Evolutionary conservation across 2,888 invertebrate species (phyloP), one percentile per base, ranked within the genome.

Genomic region (Epistrophe grossulariae): DNA sequence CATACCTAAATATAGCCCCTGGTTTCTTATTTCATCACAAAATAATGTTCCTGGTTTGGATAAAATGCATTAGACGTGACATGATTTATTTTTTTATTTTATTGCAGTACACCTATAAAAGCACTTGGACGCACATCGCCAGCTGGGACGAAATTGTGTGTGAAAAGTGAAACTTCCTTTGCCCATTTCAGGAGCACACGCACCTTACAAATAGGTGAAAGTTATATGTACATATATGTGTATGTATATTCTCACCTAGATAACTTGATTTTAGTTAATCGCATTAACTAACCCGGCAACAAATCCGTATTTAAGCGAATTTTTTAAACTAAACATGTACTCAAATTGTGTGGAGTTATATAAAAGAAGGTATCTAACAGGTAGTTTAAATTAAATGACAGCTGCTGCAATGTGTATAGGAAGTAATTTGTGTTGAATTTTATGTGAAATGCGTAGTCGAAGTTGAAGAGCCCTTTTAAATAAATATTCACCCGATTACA

Each of bases 141-240:
- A 45, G 28, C 31, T 72, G 66, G 3, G 59, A 68, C n/a, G n/a
- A 72, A 71, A 31, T 64, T 71, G 48, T 59, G 48, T 59, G 43
- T 35, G 19, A 72, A 82, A 82, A 82, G 66, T 78, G 82, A 78
- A 72, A 78, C 60, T 52, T 68, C 50, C 73, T 64, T 43, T 40
- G 62, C 70, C 73, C 79, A 79, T 79, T 83, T 70, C 9, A 19
- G 52, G 35, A 60, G 59, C 40, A 73, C 59, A 73, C 31, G 24
- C 60, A 66, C 72, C 50, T 50, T 62, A 48, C 55, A 40, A 52
- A 31, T 38, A 45, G 62, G 79, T 72, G 84, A 84, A 84, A 84
- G 84, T 80, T 72, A 76, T 76, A 24, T 24, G 24, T n/a, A n/a
- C n/a, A n/a, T n/a, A n/a, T n/a, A n/a, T n/a, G 3, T 24, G 24